These are phyloP conservation scores for Nudaria mundana DNA, from an alignment of 2,888 invertebrate genomes.

Conservation along the genomic window DNA sequence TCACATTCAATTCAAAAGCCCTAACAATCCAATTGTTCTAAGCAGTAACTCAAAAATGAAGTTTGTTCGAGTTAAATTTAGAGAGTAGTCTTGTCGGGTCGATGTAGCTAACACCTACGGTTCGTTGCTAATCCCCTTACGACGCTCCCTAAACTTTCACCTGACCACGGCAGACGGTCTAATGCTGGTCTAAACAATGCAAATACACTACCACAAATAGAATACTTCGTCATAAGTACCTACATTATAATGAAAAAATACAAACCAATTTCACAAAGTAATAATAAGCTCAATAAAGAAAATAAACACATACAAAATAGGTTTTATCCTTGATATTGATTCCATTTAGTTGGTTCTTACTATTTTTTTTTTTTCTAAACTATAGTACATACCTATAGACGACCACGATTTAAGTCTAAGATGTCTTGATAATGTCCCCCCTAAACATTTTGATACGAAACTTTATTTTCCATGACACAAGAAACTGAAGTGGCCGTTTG, in stretches of 20 bases:
- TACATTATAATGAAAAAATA: background rate
- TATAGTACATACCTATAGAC: too few species aligned
- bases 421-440: too few species aligned
- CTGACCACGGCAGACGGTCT: slow-evolving; percentile 57
- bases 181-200: slow-evolving; percentile 52
- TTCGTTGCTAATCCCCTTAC: slow-evolving; percentile 51
- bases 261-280: background rate
- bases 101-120: slow-evolving; percentile 48
- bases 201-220: slow-evolving; percentile 12
- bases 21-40: slow-evolving; percentile 9
- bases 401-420: too few species aligned
- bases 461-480: too few species aligned
- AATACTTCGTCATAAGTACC: too few species aligned
- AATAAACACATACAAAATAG: too few species aligned
- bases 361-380: too few species aligned
- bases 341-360: too few species aligned
- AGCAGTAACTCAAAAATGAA: slow-evolving; percentile 30
- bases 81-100: slow-evolving; percentile 14
- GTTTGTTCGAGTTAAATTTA: slow-evolving; percentile 34
- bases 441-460: too few species aligned
- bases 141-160: slow-evolving; percentile 57
- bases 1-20: background rate
- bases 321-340: too few species aligned
- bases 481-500: too few species aligned
- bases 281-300: background rate